Evolutionary conservation across 2,113 vertebrate species (phyloP), one percentile per base, ranked within the genome.

Genomic region (Dasyurus viverrinus): DNA sequence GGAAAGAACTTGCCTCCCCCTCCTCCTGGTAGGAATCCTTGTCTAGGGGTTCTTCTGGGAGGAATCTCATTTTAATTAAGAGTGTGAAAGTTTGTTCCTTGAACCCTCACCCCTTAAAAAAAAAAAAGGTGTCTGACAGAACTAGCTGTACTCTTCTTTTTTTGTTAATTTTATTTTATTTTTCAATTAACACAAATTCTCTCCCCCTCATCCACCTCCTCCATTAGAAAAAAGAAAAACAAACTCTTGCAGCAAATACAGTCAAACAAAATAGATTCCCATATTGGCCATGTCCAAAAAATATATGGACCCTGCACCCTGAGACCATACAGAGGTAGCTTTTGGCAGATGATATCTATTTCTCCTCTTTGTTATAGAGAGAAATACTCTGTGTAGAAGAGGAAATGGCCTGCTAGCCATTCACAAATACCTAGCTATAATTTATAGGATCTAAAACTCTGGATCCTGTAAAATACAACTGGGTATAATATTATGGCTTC

Each of bases 21-120:
- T 25, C 46, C 57, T 92, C 36, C 30, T 27, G 26, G 36, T 7
- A 36, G 2, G 92, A 92, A 68, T 46, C 68, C 89, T 95, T 91
- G 19, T 60, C n/a, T 22, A 53, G 12, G 7, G 1, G 1, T 54
- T 11, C 0, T 0, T 36, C 27, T 42, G 19, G 89, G 47, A 93
- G 92, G 92, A 24, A 47, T 76, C 1, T 26, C 76, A 16, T 57
- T 91, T 96, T 91, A 53, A 92, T 91, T 48, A 89, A 96, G 96
- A 53, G 95, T 93, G 94, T 2, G 95, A 57, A 19, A 3, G 0
- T 7, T n/a, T 6, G 46, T 36, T 53, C 95, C 30, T 93, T 91
- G 54, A 94, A 76, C 96, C 92, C 2, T 54, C 42, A 93, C 0
- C 0, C 0, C 0, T 30, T 22, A 89, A 5, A 46, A 52, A 30